These are phyloP conservation scores for Amphipoea oculea DNA, from an alignment of 2,888 invertebrate species.

Conservation along the genomic window DNA sequence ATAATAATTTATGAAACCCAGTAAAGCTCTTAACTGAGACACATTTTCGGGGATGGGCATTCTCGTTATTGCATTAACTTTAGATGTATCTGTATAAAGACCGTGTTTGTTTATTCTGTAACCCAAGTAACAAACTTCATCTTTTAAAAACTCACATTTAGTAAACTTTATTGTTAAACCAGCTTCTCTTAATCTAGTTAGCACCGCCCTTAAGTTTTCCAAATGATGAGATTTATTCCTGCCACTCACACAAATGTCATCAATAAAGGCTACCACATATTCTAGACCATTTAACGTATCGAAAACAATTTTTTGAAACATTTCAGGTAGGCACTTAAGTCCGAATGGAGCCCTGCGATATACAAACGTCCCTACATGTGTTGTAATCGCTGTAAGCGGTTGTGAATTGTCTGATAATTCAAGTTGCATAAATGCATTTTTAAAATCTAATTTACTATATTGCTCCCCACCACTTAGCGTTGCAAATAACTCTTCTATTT, in stretches of 20 bases:
- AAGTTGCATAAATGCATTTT: conserved; percentile 59
- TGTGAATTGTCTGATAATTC: conserved; percentile 53
- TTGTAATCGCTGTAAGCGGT: conserved; percentile 60
- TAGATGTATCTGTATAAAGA: conserved; percentile 8
- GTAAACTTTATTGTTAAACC: conserved; percentile 41
- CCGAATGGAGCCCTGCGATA: conserved; percentile 55
- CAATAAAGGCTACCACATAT: conserved; percentile 44
- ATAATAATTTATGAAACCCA: conserved; percentile 42
- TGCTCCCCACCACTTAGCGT: conserved; percentile 39
- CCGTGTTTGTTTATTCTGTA: conserved; percentile 20
- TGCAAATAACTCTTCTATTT: conserved; percentile 1
- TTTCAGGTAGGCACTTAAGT: conserved; percentile 60
- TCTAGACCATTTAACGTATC: conserved; percentile 53
- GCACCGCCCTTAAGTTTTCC: conserved; percentile 36
- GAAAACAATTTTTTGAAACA: conserved; percentile 60
- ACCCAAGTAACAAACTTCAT: conserved; percentile 25
- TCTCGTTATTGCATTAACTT: conserved; percentile 8
- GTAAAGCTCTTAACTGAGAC: conserved; percentile 19
- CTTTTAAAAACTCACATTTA: conserved; percentile 29
- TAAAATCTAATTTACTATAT: conserved; percentile 61
- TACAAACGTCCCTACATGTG: conserved; percentile 60
- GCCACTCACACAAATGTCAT: conserved; percentile 57
- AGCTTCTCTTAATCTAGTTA: conserved; percentile 31
- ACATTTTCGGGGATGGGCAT: conserved; percentile 17
- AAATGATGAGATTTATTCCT: conserved; percentile 33